Evolutionary conservation across 35 echinoderm and acorn worm species (phyloP), one percentile per base, ranked within the genome.

Genomic region (Ophioderma brevispina): DNA sequence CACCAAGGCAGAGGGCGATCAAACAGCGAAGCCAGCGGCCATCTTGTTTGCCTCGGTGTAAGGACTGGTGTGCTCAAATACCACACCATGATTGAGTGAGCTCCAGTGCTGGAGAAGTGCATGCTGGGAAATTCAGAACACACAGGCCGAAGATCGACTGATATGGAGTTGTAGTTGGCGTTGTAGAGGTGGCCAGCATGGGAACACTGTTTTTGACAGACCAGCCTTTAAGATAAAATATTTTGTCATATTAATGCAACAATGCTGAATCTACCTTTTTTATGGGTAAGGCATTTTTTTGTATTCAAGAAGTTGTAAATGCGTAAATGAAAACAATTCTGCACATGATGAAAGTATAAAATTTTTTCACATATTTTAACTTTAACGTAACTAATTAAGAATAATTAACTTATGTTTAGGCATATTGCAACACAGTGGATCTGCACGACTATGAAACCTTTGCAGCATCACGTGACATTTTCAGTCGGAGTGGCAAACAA

Each of bases 181-280:
- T 98, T 98, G 96, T 98, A 98, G 25, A 98, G 84, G 23, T 95
- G 88, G 37, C 87, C 91, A 5, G 96, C 96, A 77, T 94, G 90
- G 88, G n/a, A 98, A 92, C 0, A 98, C 90, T 2, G 96, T 78
- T 40, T n/a, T n/a, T n/a, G 89, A 84, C n/a, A 98, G 82, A 32
- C 96, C 96, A 87, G 96, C 96, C 96, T 98, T 39, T 32, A 42
- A 81, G 1, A 39, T 46, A 46, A 46, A 46, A 77, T 10, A 77
- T 77, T 77, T 5, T 77, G 75, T 77, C 34, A 6, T 31, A 77
- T 31, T 40, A 3, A 4, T 46, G 41, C 4, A 46, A n/a, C n/a
- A n/a, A 46, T 46, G 4, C 41, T 46, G 17, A 8, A 8, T 46
- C 41, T 17, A 46, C 17, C 41, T n/a, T n/a, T n/a, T n/a, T n/a